Evolutionary conservation across 2,797 vertebrate species (phyloP).

Genomic region (Xenopus petersii): DNA sequence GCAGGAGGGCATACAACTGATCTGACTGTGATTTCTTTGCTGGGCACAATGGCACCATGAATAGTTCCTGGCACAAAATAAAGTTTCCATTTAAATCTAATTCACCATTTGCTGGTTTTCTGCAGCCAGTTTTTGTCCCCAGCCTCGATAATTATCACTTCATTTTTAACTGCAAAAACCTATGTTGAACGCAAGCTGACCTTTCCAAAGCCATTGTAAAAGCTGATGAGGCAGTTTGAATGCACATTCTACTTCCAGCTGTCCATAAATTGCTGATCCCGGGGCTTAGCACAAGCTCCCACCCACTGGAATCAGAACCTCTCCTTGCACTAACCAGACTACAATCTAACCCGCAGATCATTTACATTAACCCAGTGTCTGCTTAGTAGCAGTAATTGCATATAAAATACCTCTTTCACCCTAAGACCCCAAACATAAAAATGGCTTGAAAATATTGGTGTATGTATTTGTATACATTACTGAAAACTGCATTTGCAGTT

Average conservation of each 20-base stretch:
- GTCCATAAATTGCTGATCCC: constrained; percentile 42
- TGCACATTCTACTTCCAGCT: constrained; percentile 37
- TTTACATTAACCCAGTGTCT: too few relatives aligned
- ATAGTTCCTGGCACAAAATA: constrained; percentile 5
- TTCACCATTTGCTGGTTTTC: not conserved
- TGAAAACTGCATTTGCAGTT: too few relatives aligned
- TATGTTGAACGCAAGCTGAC: constrained; percentile 30
- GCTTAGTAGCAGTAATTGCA: too few relatives aligned
- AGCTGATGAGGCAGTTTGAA: constrained; percentile 37
- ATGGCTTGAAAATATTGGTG: too few relatives aligned
- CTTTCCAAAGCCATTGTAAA: constrained; percentile 33
- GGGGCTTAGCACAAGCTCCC: constrained; percentile 32
- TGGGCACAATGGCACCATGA: not conserved
- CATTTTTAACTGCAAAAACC: not conserved
- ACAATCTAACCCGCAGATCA: too few relatives aligned
- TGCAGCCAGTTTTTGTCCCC: not conserved
- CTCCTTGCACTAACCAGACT: not conserved
- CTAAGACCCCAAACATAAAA: too few relatives aligned
- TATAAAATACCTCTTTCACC: too few relatives aligned
- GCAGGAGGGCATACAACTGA: not conserved
- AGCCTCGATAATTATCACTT: not conserved
- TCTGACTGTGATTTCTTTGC: not conserved
- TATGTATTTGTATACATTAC: too few relatives aligned
- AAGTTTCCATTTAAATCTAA: not conserved
- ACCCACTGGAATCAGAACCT: constrained; percentile 30